phyloP scores from a whole-genome alignment of 2,888 invertebrate genomes.

The Oligia latruncula region DNA sequence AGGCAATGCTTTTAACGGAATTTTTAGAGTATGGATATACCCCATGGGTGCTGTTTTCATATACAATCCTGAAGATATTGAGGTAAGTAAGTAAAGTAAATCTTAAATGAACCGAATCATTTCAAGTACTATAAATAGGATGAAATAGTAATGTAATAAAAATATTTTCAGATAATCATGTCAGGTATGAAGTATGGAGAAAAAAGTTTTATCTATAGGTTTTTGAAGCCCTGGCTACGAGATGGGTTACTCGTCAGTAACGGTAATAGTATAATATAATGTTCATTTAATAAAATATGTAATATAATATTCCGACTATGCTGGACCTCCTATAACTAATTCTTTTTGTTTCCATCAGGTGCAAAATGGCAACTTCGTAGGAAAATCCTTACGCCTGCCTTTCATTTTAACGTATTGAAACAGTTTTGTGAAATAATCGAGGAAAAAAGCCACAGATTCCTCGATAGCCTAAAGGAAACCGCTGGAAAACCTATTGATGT shows the following conservation, averaged over 20 bases:
- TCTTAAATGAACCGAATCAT: background rate
- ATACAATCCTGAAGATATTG: conserved; percentile 58
- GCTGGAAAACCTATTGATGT: conserved; percentile 83
- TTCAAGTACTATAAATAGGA: background rate
- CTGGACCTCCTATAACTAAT: background rate
- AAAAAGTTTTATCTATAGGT: conserved; percentile 87
- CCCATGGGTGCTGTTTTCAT: conserved; percentile 57
- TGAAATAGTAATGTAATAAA: background rate
- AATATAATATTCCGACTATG: no score
- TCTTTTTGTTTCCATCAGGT: conserved; percentile 74
- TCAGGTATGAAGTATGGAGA: conserved; percentile 86
- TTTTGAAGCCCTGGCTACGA: conserved; percentile 88
- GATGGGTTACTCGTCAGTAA: conserved; percentile 88
- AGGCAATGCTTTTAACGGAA: conserved; percentile 69
- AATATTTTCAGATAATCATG: conserved; percentile 81
- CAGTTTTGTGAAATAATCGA: conserved; percentile 82
- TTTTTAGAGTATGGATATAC: conserved; percentile 75
- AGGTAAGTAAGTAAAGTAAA: conserved; percentile 49
- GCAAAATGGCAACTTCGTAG: conserved; percentile 91
- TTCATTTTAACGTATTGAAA: conserved; percentile 91
- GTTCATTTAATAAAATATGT: background rate
- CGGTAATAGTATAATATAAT: conserved; percentile 66
- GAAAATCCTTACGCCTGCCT: conserved; percentile 91
- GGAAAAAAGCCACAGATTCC: conserved; percentile 83
- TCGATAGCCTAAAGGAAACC: conserved; percentile 74